phyloP scores from a whole-genome alignment of 2,797 vertebrate genomes.

The Schizopygopsis pylzovi region DNA sequence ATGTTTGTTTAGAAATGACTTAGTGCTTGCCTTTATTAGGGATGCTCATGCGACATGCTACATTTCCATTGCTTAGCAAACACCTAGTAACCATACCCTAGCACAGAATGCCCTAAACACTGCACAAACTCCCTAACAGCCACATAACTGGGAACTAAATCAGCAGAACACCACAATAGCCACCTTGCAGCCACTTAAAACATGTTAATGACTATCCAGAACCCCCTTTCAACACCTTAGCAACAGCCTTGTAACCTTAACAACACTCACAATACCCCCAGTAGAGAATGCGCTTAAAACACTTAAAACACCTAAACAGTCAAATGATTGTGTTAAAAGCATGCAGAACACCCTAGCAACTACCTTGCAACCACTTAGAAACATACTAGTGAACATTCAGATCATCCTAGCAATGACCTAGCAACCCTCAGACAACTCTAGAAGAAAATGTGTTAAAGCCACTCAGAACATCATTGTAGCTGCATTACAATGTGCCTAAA shows the following conservation, averaged over 20 bases:
- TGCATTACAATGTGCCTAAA: too few species aligned
- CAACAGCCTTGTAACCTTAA: background rate
- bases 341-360: background rate
- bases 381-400: too few species aligned
- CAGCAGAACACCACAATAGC: too few species aligned
- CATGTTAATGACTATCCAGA: background rate
- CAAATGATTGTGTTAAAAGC: background rate
- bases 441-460: too few species aligned
- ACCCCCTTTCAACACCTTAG: background rate
- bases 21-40: background rate
- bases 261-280: background rate
- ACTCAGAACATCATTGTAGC: too few species aligned
- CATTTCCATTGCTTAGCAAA: background rate
- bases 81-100: background rate
- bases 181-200: background rate
- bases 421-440: too few species aligned
- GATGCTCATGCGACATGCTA: background rate
- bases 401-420: too few species aligned
- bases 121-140: background rate
- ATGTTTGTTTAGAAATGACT: background rate
- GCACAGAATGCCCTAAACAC: background rate
- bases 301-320: background rate
- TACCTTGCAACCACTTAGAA: background rate
- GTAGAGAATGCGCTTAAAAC: background rate
- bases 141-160: background rate